These are phyloP conservation scores for Mystacornis crossleyi DNA, from an alignment of 2,113 vertebrate genomes.

Conservation along the genomic window DNA sequence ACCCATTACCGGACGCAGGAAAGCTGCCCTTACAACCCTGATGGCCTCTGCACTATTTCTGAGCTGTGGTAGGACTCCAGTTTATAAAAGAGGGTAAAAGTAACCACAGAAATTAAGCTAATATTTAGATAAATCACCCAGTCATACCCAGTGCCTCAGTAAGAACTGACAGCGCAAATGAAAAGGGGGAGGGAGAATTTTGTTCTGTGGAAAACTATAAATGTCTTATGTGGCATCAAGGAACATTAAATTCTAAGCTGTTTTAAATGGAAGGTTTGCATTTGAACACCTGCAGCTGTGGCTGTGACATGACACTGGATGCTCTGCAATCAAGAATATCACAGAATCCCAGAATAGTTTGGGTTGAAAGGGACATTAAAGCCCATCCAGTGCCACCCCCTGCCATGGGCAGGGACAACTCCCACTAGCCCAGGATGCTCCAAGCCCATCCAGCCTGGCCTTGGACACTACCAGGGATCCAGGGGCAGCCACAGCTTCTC, in stretches of 20 bases:
- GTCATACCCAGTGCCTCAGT: background rate
- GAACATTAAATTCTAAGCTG: background rate
- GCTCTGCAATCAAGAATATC: background rate
- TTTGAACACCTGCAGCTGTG: background rate
- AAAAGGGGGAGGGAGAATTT: background rate
- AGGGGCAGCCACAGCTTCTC: background rate
- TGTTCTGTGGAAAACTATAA: background rate
- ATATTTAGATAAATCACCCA: background rate
- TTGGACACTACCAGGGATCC: background rate
- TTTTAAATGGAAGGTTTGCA: background rate
- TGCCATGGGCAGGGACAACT: background rate
- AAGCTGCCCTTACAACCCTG: background rate
- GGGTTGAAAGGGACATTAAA: background rate
- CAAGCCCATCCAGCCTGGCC: background rate
- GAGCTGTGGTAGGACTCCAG: background rate
- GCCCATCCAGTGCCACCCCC: background rate
- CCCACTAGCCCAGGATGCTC: accelerated
- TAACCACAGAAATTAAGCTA: background rate
- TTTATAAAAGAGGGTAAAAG: background rate
- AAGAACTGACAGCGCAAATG: background rate
- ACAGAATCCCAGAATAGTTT: background rate
- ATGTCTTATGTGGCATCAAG: background rate
- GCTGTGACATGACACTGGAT: background rate
- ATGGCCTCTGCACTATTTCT: background rate
- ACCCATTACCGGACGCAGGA: background rate